phyloP scores from a whole-genome alignment of 2,888 invertebrate genomes.

The Penaeus monodon region DNA sequence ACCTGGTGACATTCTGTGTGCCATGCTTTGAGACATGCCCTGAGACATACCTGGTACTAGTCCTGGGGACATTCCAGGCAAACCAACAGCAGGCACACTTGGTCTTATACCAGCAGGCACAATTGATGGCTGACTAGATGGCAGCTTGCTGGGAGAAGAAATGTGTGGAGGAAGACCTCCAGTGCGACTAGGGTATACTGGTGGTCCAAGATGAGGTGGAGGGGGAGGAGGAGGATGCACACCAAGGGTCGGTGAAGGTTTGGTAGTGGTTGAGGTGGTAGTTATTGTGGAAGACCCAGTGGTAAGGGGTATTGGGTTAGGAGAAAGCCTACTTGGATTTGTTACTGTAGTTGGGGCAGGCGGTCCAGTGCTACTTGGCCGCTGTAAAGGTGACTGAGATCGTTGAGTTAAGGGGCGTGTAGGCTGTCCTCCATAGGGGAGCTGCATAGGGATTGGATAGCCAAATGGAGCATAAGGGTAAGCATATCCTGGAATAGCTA shows the following conservation, averaged over 20 bases:
- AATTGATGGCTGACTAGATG: conserved; percentile 46
- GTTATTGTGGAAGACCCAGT: conserved; percentile 39
- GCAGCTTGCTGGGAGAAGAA: conserved; percentile 54
- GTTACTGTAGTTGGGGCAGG: conserved; percentile 30
- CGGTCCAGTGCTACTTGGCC: conserved; percentile 43
- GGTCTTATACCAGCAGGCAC: conserved; percentile 42
- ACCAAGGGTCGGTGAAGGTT: conserved; percentile 38
- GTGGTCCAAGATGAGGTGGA: conserved; percentile 42
- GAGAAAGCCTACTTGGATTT: conserved; percentile 38
- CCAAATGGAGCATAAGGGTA: conserved; percentile 50
- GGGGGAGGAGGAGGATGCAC: conserved; percentile 39
- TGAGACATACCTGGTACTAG: conserved; percentile 51
- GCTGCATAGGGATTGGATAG: conserved; percentile 44
- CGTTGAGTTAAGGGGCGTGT: conserved; percentile 35
- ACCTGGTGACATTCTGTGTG: conserved; percentile 49
- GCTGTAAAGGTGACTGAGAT: conserved; percentile 49
- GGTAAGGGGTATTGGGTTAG: conserved; percentile 27
- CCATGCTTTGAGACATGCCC: conserved; percentile 32
- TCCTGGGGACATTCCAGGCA: conserved; percentile 56
- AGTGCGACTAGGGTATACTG: conserved; percentile 38
- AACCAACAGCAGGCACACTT: conserved; percentile 23
- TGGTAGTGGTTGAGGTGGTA: conserved; percentile 44
- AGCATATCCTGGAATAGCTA: conserved; percentile 45
- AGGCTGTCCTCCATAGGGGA: conserved; percentile 45
- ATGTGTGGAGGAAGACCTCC: conserved; percentile 42